A percentile compares a stretch with the other conserved stretches of the same genome.
Conservation (phyloP, 2,113 vertebrate genomes). For the Poeciliopsis turrubarensis region DNA sequence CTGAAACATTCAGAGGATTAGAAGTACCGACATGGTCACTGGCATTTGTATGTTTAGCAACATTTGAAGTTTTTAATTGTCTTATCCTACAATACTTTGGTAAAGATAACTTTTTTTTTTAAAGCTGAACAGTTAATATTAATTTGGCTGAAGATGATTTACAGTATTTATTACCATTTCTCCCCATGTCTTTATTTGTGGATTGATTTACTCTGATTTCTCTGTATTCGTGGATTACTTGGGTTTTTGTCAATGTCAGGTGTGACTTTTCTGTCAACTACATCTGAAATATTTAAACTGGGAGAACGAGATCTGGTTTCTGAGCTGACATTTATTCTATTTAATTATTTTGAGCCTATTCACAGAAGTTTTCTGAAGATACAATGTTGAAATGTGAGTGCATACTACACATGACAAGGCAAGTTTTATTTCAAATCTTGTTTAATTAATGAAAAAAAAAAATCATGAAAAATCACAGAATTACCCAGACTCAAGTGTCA, state of each 20-base stretch:
- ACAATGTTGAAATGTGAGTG: no score
- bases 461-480: neutral
- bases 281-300: no score
- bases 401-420: neutral
- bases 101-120: neutral
- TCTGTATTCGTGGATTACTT: neutral
- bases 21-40: neutral
- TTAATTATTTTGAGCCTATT: neutral
- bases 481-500: neutral
- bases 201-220: neutral
- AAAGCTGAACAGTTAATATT: neutral
- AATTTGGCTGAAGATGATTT: neutral
- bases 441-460: conserved; percentile 13
- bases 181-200: neutral
- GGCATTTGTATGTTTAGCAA: neutral
- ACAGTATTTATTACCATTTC: no score
- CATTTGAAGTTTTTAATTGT: neutral
- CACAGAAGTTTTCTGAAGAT: no score
- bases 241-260: neutral
- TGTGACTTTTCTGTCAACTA: no score
- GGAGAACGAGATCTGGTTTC: neutral
- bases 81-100: neutral
- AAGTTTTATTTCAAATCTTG: neutral
- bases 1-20: neutral
- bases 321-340: neutral